Base-by-base conservation (phyloP, 2,797 vertebrate species). In the Xyrichtys novacula region DNA sequence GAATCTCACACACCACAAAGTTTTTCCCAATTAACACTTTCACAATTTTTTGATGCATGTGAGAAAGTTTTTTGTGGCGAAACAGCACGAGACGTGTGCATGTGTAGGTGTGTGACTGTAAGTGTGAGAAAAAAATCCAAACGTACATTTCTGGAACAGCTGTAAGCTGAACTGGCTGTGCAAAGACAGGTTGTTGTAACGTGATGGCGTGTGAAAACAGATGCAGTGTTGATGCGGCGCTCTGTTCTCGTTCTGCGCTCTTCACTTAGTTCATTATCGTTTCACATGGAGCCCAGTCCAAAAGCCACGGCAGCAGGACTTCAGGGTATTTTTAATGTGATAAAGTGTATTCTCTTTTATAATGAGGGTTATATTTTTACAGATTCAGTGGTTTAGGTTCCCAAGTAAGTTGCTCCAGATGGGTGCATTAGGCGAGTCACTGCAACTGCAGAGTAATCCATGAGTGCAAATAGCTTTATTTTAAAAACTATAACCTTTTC, bases 21-120 rank as follows among this genome's bases (percentile, higher is more conserved):
- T 32, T 1, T 6, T 20, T 25, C 52, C 69, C 64, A 86, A 87
- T 89, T 75, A 86, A 87, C 89, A 87, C 87, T 61, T 63, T 34
- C 5, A 38, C 7, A 3, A 60, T 60, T 63, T 57, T 63, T 57
- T 50, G 23, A 15, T 25, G 20, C 14, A 2, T 6, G 68, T 78
- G 81, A 67, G 53, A 85, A 63, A 71, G 36, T 22, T 26, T 44
- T 49, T 58, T 15, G 11, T 17, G 46, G 23, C 43, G 69, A 57
- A 25, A 38, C 47, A 29, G 46, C 31, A 11, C 22, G 46, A 36
- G 19, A 44, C 23, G 40, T 44, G 10, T 43, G 25, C 12, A 2
- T 48, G 53, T 32, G 36, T 36, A 20, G n/a, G 78, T 76, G 65
- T 57, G 49, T 15, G 65, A 57, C 58, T 40, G 34, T 54, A 39